Evolutionary conservation across 2,113 vertebrate genomes (phyloP).

Genomic region (Ptyas mucosa): DNA sequence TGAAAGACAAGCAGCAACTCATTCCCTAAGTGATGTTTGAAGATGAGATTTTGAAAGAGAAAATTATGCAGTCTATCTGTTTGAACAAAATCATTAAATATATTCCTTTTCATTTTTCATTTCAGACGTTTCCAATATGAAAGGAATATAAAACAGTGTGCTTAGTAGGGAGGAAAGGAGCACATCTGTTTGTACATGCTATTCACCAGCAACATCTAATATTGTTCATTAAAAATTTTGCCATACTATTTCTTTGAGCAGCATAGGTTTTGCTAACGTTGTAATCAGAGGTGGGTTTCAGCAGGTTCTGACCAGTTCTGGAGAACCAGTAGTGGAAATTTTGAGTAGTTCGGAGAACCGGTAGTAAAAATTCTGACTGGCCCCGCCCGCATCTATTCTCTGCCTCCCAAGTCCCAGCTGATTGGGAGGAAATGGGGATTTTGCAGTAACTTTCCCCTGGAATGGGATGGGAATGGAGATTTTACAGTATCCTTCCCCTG

Average conservation of each 20-base stretch:
- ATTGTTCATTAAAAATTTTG: constrained; percentile 20
- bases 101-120: neutral
- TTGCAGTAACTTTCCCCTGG: too few species aligned
- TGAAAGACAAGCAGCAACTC: neutral
- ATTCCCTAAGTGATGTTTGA: constrained; percentile 8
- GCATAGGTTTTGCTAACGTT: constrained; percentile 17
- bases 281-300: neutral
- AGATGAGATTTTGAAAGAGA: neutral
- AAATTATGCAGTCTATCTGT: neutral
- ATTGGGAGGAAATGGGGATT: too few species aligned
- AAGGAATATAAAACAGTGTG: neutral
- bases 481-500: too few species aligned
- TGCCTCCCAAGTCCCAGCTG: too few species aligned
- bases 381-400: too few species aligned
- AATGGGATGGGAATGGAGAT: too few species aligned
- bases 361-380: too few species aligned
- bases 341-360: too few species aligned
- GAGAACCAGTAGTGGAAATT: too few species aligned
- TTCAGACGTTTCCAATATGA: constrained; percentile 24
- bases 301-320: too few species aligned
- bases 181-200: constrained; percentile 25
- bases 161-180: neutral
- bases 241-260: neutral
- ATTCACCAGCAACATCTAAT: accelerated
- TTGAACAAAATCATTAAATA: neutral